Evolutionary conservation across 30 jellyfish, hydroid and myxozoan species (phyloP).

Genomic region (Hydractinia echinata): DNA sequence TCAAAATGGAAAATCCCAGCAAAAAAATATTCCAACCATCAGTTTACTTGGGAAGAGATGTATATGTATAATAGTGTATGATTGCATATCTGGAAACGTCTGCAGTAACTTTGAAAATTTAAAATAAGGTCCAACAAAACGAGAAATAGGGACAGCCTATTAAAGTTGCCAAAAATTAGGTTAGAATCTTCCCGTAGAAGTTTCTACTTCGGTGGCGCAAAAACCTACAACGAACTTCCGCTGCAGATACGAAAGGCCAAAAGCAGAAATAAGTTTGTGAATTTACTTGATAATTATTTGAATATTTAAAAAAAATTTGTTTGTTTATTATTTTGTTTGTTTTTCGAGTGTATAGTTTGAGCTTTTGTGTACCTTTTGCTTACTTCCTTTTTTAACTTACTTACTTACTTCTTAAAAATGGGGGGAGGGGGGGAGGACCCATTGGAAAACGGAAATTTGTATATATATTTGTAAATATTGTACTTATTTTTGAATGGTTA

Average conservation of each 20-base stretch:
- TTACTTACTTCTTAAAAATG: no score
- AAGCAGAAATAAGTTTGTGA: not conserved
- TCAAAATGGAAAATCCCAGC: not conserved
- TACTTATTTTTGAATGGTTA: no score
- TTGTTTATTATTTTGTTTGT: not conserved
- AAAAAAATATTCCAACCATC: not conserved
- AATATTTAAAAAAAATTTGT: not conserved
- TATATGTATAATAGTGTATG: not conserved
- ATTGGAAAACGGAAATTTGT: no score
- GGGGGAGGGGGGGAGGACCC: no score
- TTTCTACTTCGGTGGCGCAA: not conserved
- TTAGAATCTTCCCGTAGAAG: not conserved
- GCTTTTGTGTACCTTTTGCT: no score
- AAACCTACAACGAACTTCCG: conserved; percentile 3
- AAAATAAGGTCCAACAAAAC: not conserved
- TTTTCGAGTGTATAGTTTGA: no score
- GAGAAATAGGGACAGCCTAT: not conserved
- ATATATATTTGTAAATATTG: no score
- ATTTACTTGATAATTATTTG: not conserved
- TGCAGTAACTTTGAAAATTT: not conserved
- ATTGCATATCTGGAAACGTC: not conserved
- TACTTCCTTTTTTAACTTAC: no score
- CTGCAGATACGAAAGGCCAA: not conserved
- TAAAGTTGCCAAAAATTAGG: not conserved
- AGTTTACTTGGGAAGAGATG: not conserved